A percentile compares a stretch with the other conserved stretches of the same genome.
phyloP scores from a whole-genome alignment of 1,140 invertebrate species.

The Polypedilum pembai region DNA sequence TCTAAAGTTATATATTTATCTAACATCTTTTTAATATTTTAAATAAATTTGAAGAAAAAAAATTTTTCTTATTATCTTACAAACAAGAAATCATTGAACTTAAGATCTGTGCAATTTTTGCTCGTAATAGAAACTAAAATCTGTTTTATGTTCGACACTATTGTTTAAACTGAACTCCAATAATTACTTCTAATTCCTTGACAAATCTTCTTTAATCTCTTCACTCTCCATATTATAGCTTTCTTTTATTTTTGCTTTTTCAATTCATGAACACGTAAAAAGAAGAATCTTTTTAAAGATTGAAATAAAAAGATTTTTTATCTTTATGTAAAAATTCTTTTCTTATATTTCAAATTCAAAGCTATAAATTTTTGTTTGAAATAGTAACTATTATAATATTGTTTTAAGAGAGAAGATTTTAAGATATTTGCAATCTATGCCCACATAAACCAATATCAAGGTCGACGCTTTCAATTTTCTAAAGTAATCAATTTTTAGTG shows the following conservation, averaged over 20 bases:
- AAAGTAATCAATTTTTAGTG: neutral
- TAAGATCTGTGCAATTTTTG: too few relatives aligned
- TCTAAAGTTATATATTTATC: too few relatives aligned
- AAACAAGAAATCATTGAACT: too few relatives aligned
- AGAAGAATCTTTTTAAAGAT: neutral
- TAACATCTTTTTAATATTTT: too few relatives aligned
- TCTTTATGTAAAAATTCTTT: neutral
- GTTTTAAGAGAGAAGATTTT: neutral
- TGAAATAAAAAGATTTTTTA: neutral
- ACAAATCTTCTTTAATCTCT: neutral
- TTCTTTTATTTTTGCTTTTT: neutral
- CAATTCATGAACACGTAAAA: neutral
- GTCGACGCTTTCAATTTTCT: slow-evolving; percentile 7
- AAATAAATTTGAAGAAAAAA: too few relatives aligned
- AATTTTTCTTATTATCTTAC: too few relatives aligned
- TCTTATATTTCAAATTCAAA: neutral
- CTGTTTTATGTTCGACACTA: too few relatives aligned
- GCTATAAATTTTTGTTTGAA: neutral
- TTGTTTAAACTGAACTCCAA: too few relatives aligned
- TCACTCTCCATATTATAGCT: too few relatives aligned
- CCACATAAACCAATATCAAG: slow-evolving; percentile 5
- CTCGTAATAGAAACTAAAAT: too few relatives aligned
- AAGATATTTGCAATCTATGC: neutral
- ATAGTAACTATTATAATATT: neutral
- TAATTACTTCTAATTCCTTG: neutral